Base-by-base conservation (phyloP, 2,113 vertebrate genomes). In the Cavia porcellus region DNA sequence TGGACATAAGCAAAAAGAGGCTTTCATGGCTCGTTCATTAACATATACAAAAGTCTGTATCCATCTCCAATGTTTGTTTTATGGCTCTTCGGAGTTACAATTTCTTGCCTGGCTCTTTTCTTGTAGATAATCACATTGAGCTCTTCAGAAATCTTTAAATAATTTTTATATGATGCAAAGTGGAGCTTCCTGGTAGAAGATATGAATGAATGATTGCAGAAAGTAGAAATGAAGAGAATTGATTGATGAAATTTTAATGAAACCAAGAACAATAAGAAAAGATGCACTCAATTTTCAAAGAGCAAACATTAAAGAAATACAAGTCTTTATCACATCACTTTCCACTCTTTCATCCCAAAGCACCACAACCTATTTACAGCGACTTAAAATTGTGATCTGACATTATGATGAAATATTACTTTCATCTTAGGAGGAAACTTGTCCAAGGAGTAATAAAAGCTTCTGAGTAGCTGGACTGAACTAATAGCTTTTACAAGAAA, bases 371-470 rank as follows among this genome's bases (percentile, higher is more conserved):
- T 94, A 86, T 88, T 92, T 94, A 70, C 5, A 22, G n/a, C 80
- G 32, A 95, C 81, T 96, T 95, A 80, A 88, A 96, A 92, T 96
- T 85, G 82, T 12, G n/a, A 94, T 50, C 30, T 94, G 66, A 95
- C 57, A 74, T 96, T 82, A 50, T 59, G 75, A 83, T 83, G 32
- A 87, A 94, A 87, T 66, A 86, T 87, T 92, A 82, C 10, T 70
- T 92, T 95, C 86, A 70, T 94, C 4, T 11, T 95, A 55, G n/a
- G 50, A 95, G 45, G 25, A 94, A 96, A 66, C 35, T 57, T 93
- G 47, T 62, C 38, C 5, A 52, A 64, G 32, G 68, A 89, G 24
- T 79, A 97, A 97, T 85, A 89, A 82, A 38, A 55, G 82, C 61
- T 75, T 95, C 55, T 30, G 38, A 91, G 62, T 74, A n/a, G 47